Evolutionary conservation across 2,888 invertebrate genomes (phyloP).

Genomic region (Leptinotarsa rubiginosa): DNA sequence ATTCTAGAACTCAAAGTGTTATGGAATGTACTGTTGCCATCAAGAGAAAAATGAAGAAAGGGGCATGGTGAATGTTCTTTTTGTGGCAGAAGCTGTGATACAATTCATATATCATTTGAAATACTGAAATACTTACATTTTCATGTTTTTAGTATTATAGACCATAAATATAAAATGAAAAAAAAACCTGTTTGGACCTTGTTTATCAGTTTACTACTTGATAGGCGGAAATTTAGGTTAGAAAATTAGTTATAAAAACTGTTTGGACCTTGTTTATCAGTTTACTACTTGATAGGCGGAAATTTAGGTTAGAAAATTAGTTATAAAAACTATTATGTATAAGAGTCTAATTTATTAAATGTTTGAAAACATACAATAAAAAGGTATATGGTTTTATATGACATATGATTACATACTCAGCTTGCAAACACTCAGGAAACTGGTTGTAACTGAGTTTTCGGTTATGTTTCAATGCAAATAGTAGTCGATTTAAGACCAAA

Average conservation of each 20-base stretch:
- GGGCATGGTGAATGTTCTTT: not conserved
- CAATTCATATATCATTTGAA: not conserved
- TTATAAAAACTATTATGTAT: slow-evolving; percentile 29
- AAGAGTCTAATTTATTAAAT: slow-evolving; percentile 56
- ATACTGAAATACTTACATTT: too few species aligned
- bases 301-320: not conserved
- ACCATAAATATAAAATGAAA: not conserved
- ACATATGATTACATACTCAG: slow-evolving; percentile 40
- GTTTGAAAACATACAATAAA: slow-evolving; percentile 58
- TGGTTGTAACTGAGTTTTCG: slow-evolving; percentile 5
- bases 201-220: not conserved
- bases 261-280: not conserved
- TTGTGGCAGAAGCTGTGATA: not conserved
- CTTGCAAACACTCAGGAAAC: not conserved
- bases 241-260: not conserved
- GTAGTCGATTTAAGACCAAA: not conserved
- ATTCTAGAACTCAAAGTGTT: not conserved
- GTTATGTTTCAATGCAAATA: slow-evolving; percentile 4
- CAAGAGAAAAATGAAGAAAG: not conserved
- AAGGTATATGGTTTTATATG: slow-evolving; percentile 51
- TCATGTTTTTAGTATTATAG: too few species aligned
- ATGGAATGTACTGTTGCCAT: not conserved
- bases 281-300: not conserved
- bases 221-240: not conserved
- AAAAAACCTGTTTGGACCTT: not conserved